These are phyloP conservation scores for Epizoanthus rinbou DNA, from an alignment of 92 coral and sea anemone species.

Conservation along the genomic window DNA sequence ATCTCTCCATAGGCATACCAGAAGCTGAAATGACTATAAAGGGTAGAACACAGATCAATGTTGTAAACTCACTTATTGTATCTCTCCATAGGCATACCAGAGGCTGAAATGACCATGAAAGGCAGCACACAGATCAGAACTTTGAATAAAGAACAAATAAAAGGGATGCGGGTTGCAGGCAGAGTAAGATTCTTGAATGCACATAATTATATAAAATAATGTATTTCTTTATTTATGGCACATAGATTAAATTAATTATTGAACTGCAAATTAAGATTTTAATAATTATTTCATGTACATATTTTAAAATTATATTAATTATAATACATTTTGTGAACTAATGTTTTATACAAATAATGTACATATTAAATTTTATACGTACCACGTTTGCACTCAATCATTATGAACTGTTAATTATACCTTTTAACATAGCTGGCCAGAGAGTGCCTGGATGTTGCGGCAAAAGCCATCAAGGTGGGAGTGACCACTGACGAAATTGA, in stretches of 20 bases:
- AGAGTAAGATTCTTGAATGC: conserved; percentile 48
- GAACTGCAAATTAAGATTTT: background rate
- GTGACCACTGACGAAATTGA: conserved; percentile 95
- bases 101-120: conserved; percentile 83
- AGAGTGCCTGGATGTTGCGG: conserved; percentile 92
- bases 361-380: no score
- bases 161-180: conserved; percentile 87
- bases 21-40: conserved; percentile 81
- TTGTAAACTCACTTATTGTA: no score
- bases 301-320: no score
- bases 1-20: conserved; percentile 69
- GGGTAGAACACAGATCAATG: conserved; percentile 85
- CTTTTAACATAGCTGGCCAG: conserved; percentile 71
- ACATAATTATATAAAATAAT: no score
- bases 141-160: conserved; percentile 79
- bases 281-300: no score
- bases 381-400: no score
- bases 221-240: background rate
- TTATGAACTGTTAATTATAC: no score
- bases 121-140: conserved; percentile 89
- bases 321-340: no score
- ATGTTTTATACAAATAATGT: no score
- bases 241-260: background rate
- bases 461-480: conserved; percentile 84
- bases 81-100: conserved; percentile 71